Base-by-base conservation (phyloP, 2,797 vertebrate genomes). In the Stomatorhinus walkeri region DNA sequence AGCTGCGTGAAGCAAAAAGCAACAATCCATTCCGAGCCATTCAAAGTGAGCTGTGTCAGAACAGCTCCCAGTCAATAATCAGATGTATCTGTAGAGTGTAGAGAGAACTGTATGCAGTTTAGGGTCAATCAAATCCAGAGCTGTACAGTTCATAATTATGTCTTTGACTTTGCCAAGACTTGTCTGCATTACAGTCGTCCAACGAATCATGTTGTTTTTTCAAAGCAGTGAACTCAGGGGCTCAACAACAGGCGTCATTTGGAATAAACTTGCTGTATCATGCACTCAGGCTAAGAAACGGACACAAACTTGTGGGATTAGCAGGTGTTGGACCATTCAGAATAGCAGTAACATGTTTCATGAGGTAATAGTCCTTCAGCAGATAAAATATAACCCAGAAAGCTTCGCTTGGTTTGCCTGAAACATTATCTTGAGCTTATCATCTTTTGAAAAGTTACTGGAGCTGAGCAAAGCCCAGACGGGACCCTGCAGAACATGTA, bases 221-320 rank as follows among this genome's bases (percentile, higher is more conserved):
- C 43, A 1, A 85, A 85, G 87, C 2, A 85, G 87, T 7, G 90
- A 87, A 86, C 85, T 91, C 87, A 87, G 87, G 1, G 61, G 24
- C 24, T 68, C 61, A 68, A 68, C 61, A 68, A 87, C 88, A 90
- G 22, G 83, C 84, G 36, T 90, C 87, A 16, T 87, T 85, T 36
- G 89, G 85, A 36, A 90, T 84, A 22, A 89, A 91, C 89, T 90
- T 91, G 16, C 86, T 89, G 22, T 89, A 91, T 52, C 83, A 85
- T 51, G 89, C 36, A 79, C 68, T 89, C 0, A 68, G 89, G 8
- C 90, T 54, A 51, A 89, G 40, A 56, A 91, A 89, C 9, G 46
- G 89, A 32, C 46, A 32, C 81, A 89, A 16, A 51, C 54, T 90
- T 85, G 88, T 79, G 88, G 90, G 28, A 87, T 91, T 12, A 12